Conservation (phyloP, 2,113 vertebrate genomes). For the Rostratula benghalensis region DNA sequence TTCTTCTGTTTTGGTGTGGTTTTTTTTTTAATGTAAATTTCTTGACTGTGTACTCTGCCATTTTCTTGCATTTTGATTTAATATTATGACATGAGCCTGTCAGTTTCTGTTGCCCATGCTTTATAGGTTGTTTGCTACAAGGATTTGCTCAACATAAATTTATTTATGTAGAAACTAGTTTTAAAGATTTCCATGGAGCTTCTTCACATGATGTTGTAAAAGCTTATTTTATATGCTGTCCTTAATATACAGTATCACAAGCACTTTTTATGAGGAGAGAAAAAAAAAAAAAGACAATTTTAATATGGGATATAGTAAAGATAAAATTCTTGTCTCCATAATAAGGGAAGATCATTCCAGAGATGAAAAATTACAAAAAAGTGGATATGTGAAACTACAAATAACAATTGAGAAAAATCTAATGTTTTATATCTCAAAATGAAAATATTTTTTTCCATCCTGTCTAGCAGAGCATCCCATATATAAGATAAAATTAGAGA, state of each 20-base stretch:
- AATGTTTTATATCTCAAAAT: not conserved
- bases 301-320: not conserved
- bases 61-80: not conserved
- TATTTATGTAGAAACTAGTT: not conserved
- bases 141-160: not conserved
- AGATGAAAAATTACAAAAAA: not conserved
- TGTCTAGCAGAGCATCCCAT: not conserved
- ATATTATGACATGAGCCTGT: not conserved
- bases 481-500: not conserved
- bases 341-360: not conserved
- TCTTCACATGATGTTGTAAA: not conserved
- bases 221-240: not conserved
- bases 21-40: not conserved
- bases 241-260: not conserved
- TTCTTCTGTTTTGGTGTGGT: not conserved
- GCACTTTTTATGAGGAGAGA: not conserved
- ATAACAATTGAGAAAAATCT: not conserved
- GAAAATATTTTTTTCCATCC: not conserved
- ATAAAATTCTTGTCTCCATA: not conserved
- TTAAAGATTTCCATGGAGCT: not conserved
- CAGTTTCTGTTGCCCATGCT: not conserved
- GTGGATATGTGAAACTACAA: not conserved
- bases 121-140: not conserved
- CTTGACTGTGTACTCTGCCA: not conserved
- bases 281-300: not conserved